Base-by-base conservation (phyloP, 2,113 vertebrate species). In the Alligator sinensis region DNA sequence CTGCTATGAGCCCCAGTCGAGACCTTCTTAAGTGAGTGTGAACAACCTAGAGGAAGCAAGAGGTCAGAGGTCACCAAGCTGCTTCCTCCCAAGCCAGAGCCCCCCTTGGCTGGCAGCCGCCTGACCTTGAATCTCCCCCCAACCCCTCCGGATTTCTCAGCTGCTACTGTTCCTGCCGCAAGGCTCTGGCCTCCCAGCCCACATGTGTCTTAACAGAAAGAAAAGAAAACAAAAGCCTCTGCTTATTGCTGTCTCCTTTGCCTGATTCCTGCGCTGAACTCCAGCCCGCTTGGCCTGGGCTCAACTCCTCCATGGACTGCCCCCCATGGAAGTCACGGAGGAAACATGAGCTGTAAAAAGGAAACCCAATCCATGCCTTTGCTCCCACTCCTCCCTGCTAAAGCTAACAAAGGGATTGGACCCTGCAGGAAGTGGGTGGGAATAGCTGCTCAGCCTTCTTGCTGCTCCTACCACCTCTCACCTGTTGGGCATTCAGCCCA, bases 281-380 rank as follows among this genome's bases (percentile, higher is more conserved):
- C 34, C 21, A 47, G 55, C 18, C 34, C 55, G 81, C 63, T 34
- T 34, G 34, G 34, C 34, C 34, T 34, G 4, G 34, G 34, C 34
- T 34, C 34, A 34, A 34, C 83, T 60, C 60, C 38, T 76, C 34
- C 30, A 34, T 34, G 34, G 34, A 62, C 60, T 34, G 25, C 61
- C 79, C n/a, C n/a, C 25, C 25, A 38, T 28, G 14, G 79, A 38
- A 84, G 59, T 18, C 62, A 38, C 54, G 34, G 79, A 82, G 62
- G 84, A 91, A 90, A 82, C 34, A 34, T 77, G 79, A 91, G 63
- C 79, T 91, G 68, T 16, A 17, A 70, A 61, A 68, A 86, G 84
- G 84, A 91, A 77, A 60, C 63, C 62, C 54, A 55, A 60, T 62
- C 38, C 57, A 15, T 54, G 27, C 22, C 55, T 30, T n/a, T 9